These are phyloP conservation scores for Helicoverpa assulta DNA, from an alignment of 2,888 invertebrate species.

Conservation along the genomic window DNA sequence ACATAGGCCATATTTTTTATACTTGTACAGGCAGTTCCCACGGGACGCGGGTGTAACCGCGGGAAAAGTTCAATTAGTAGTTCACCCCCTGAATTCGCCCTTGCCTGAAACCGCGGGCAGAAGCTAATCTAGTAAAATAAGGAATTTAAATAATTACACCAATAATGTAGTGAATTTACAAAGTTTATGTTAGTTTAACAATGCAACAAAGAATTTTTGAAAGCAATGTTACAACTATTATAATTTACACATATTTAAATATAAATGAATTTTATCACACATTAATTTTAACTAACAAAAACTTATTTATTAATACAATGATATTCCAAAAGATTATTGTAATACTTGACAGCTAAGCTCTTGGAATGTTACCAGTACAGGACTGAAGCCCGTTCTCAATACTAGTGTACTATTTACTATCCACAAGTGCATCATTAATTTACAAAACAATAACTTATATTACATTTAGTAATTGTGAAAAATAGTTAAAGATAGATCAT, in stretches of 20 bases:
- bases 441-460: constrained; percentile 41
- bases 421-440: constrained; percentile 47
- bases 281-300: constrained; percentile 48
- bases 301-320: constrained; percentile 44
- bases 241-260: constrained; percentile 53
- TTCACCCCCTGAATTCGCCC: no score
- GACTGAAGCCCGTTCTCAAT: constrained; percentile 36
- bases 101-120: no score
- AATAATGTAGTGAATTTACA: constrained; percentile 62
- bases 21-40: no score
- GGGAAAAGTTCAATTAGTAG: no score
- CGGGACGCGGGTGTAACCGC: no score
- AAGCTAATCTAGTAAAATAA: not conserved
- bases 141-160: constrained; percentile 38
- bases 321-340: constrained; percentile 57
- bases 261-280: constrained; percentile 56
- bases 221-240: constrained; percentile 62
- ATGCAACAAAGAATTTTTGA: constrained; percentile 56
- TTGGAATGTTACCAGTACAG: constrained; percentile 69
- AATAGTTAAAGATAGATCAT: constrained; percentile 38
- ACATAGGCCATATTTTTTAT: no score
- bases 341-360: constrained; percentile 59
- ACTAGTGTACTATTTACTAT: constrained; percentile 30
- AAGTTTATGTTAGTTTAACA: constrained; percentile 61
- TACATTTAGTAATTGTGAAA: constrained; percentile 23